Conservation (phyloP, 2,113 vertebrate species). For the Myotis davidii region DNA sequence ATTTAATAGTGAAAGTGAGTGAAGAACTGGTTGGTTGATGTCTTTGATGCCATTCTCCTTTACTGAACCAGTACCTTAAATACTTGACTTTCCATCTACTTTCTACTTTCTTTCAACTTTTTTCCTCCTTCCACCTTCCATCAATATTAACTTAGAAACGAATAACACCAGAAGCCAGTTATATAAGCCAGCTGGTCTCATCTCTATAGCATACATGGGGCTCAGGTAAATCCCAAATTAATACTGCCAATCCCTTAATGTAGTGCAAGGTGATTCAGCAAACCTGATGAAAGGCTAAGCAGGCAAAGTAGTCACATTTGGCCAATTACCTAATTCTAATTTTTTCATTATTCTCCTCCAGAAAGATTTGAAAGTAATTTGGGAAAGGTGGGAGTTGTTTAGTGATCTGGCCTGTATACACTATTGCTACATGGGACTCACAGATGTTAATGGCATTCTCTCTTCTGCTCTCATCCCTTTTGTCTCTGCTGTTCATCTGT, state of each 20-base stretch:
- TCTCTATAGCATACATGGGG: constrained; percentile 46
- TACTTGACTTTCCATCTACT: constrained; percentile 51
- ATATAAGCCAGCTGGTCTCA: constrained; percentile 55
- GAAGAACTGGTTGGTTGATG: constrained; percentile 59
- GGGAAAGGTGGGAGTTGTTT: constrained; percentile 46
- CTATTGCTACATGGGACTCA: constrained; percentile 14
- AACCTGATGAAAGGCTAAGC: constrained; percentile 55
- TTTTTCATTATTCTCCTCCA: constrained; percentile 48
- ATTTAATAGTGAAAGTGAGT: constrained; percentile 47
- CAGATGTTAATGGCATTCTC: constrained; percentile 70
- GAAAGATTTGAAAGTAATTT: constrained; percentile 60
- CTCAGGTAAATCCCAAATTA: constrained; percentile 55
- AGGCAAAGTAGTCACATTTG: constrained; percentile 53
- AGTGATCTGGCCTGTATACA: constrained; percentile 40
- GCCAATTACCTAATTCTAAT: constrained; percentile 44
- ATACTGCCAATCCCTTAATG: constrained; percentile 37
- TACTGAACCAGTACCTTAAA: constrained; percentile 63
- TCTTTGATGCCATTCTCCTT: constrained; percentile 58
- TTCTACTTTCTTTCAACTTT: constrained; percentile 58
- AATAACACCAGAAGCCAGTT: constrained; percentile 59
- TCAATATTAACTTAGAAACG: constrained; percentile 59
- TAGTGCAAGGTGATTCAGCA: constrained; percentile 38
- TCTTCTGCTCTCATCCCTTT: constrained; percentile 63
- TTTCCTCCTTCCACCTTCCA: constrained; percentile 5
- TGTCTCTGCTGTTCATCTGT: constrained; percentile 65